These are phyloP conservation scores for Chamaetylas fuelleborni DNA, from an alignment of 2,113 vertebrate species.

Conservation along the genomic window DNA sequence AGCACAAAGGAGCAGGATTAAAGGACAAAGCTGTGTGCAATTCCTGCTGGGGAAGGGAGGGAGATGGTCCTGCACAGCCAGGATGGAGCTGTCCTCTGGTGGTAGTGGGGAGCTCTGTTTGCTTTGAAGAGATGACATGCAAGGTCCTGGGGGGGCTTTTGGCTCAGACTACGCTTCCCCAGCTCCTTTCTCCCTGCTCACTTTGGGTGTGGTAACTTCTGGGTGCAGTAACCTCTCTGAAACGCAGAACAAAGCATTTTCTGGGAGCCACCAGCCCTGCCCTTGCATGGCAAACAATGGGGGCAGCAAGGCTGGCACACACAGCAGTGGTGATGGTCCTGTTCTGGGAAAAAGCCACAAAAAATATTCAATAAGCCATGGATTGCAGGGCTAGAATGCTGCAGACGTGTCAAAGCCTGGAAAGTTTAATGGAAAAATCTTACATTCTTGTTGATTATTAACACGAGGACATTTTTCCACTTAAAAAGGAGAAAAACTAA, in stretches of 20 bases:
- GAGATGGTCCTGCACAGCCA: neutral
- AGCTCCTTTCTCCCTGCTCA: neutral
- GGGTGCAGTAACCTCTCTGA: neutral
- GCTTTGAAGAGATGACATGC: neutral
- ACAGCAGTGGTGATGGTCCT: neutral
- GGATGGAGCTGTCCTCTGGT: neutral
- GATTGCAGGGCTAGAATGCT: neutral
- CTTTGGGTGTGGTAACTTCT: neutral
- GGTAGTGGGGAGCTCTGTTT: neutral
- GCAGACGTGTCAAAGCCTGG: neutral
- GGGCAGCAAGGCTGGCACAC: neutral
- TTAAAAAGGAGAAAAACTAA: constrained; percentile 32
- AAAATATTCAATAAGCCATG: neutral
- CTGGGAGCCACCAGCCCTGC: neutral
- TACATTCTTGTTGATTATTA: constrained; percentile 22
- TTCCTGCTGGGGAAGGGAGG: neutral
- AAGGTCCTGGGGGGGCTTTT: neutral
- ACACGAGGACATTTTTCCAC: neutral
- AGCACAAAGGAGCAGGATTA: neutral
- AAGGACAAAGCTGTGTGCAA: accelerated
- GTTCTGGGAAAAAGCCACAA: neutral
- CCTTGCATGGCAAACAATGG: neutral
- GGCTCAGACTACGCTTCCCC: accelerated
- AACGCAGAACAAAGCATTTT: neutral
- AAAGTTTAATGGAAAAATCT: constrained; percentile 28